Conservation (phyloP, 2,113 vertebrate genomes). For the Oryctolagus cuniculus region DNA sequence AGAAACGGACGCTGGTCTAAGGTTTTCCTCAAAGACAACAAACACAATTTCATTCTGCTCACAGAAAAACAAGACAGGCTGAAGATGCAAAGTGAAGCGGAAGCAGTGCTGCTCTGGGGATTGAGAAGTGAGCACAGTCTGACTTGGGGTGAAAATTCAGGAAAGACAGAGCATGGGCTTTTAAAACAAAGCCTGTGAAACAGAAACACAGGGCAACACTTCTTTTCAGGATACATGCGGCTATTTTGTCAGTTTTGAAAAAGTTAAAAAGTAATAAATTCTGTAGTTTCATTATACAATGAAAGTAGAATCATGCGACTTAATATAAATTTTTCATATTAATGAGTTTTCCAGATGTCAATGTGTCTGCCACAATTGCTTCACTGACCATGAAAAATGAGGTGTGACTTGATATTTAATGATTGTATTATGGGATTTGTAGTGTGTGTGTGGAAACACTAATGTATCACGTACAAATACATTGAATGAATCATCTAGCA, state of each 20-base stretch:
- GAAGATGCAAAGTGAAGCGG: not conserved
- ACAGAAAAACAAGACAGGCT: not conserved
- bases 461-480: not conserved
- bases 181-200: not conserved
- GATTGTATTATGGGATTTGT: not conserved
- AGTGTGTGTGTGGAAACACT: not conserved
- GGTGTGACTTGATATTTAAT: not conserved
- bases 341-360: not conserved
- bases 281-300: not conserved
- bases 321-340: not conserved
- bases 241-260: not conserved
- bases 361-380: not conserved
- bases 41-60: not conserved
- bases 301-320: not conserved
- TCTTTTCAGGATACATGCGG: not conserved
- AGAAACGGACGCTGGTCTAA: not conserved
- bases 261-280: not conserved
- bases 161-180: not conserved
- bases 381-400: not conserved
- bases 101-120: not conserved
- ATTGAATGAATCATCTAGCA: not conserved
- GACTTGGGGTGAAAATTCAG: not conserved
- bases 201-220: not conserved
- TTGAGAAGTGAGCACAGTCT: not conserved
- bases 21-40: not conserved